A percentile compares a stretch with the other conserved stretches of the same genome.
phyloP scores from a whole-genome alignment of 1,140 invertebrate species.

The Cyrtorhinus lividipennis region DNA sequence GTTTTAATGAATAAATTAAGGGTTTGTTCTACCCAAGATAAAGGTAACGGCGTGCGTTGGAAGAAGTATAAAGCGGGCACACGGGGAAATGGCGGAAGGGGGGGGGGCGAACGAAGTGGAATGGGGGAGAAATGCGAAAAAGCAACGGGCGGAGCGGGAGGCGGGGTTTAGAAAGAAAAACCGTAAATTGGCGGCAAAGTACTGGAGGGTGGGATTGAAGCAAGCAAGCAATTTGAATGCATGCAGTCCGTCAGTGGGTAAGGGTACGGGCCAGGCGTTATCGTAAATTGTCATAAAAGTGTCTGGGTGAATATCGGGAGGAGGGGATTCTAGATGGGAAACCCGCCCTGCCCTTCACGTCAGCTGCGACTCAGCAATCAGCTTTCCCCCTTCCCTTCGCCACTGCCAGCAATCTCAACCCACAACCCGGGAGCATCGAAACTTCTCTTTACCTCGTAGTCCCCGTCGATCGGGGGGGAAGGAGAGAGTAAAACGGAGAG shows the following conservation, averaged over 20 bases:
- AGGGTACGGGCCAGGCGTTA: conserved; percentile 2
- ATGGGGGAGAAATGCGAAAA: not conserved
- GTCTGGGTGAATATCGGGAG: conserved; percentile 20
- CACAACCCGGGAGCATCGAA: too few species aligned
- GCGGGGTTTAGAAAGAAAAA: conserved; percentile 3
- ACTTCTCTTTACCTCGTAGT: too few species aligned
- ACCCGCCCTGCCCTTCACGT: conserved; percentile 3
- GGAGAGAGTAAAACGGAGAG: too few species aligned
- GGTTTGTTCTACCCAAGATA: not conserved
- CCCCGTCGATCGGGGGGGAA: too few species aligned
- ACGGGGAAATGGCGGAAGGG: not conserved
- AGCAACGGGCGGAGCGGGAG: conserved; percentile 2
- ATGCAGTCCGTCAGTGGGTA: conserved; percentile 21
- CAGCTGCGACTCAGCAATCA: conserved; percentile 9
- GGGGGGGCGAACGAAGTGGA: not conserved
- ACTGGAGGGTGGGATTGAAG: conserved; percentile 19
- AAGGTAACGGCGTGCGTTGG: conserved; percentile 6
- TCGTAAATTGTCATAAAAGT: conserved; percentile 23
- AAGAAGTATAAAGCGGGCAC: not conserved
- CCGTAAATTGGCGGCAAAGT: conserved; percentile 21
- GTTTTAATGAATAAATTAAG: conserved; percentile 15
- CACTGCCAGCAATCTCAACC: too few species aligned
- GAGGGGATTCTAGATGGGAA: conserved; percentile 9
- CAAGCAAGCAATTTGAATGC: conserved; percentile 23
- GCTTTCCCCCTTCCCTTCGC: conserved; percentile 3